Conservation (phyloP, 2,888 invertebrate genomes). For the Drosophila testacea region DNA sequence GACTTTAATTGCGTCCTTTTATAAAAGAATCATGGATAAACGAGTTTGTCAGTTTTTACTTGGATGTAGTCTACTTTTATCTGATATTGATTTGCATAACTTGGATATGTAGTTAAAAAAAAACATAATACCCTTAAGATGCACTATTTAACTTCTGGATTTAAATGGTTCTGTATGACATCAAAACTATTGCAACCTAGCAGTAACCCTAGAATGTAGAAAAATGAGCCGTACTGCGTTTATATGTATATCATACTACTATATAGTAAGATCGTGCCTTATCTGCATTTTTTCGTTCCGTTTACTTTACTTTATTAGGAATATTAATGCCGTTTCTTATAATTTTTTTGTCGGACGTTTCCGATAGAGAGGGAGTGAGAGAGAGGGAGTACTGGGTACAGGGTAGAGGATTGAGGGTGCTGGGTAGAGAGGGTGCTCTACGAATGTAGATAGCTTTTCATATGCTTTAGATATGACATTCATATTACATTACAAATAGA, state of each 20-base stretch:
- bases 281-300: conserved; percentile 9
- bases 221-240: background rate
- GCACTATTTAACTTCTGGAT: too few relatives aligned
- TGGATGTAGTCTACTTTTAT: too few relatives aligned
- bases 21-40: too few relatives aligned
- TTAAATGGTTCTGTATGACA: too few relatives aligned
- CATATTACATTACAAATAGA: conserved; percentile 52
- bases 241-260: background rate
- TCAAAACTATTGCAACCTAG: background rate
- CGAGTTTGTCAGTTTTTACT: too few relatives aligned
- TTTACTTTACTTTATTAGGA: conserved; percentile 51
- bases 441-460: conserved; percentile 9
- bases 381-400: conserved; percentile 16
- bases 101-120: background rate
- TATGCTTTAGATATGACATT: conserved; percentile 48
- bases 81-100: background rate
- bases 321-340: conserved; percentile 40
- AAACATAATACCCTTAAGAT: too few relatives aligned
- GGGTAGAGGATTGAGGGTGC: conserved; percentile 9
- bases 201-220: background rate
- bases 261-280: conserved; percentile 14
- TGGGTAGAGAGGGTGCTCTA: conserved; percentile 15
- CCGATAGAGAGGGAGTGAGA: conserved; percentile 19
- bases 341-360: conserved; percentile 15
- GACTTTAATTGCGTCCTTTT: background rate